Evolutionary conservation across 2,113 vertebrate genomes (phyloP), one percentile per base, ranked within the genome.

Genomic region (Otis tarda): DNA sequence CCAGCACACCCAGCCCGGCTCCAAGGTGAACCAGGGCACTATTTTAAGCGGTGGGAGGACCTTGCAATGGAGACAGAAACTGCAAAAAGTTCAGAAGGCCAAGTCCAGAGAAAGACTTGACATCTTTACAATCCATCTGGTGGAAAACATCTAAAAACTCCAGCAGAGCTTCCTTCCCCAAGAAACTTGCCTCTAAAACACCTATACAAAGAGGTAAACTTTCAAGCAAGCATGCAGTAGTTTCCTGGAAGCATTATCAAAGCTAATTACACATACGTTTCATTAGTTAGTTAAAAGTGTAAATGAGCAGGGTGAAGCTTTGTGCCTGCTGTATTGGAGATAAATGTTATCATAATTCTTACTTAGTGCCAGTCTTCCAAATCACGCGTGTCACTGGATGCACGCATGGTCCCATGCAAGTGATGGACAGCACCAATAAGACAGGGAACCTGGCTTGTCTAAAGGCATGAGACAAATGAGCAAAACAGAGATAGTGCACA

Each of bases 51-150:
- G 28, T 22, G 22, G 16, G 16, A 81, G 13, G 24, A 71, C 14
- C 10, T 71, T 30, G 7, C 0, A 0, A 12, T 27, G 30, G 14
- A 15, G 11, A 45, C 2, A 0, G 30, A 82, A 78, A n/a, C 5
- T 30, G n/a, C 23, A 83, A 88, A 87, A 83, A 49, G 13, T 28
- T 80, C 65, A 43, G 35, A 79, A 88, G n/a, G 50, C 23, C 39
- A 18, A 37, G 20, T 60, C 15, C 20, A 11, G 16, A 41, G 37
- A 80, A 83, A 64, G 28, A 5, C 22, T 16, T 78, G 76, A 63
- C 7, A 57, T 64, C 15, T 52, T 77, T 63, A 65, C 8, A 65
- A 37, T 19, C 41, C 21, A 75, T 4, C 9, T 2, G 3, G 18
- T 2, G 3, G 43, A 82, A 94, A 89, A 56, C 9, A 14, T 37